A percentile compares a stretch with the other conserved stretches of the same genome.
Evolutionary conservation across 2,113 vertebrate genomes (phyloP).

Genomic region (Saguinus imperator): DNA sequence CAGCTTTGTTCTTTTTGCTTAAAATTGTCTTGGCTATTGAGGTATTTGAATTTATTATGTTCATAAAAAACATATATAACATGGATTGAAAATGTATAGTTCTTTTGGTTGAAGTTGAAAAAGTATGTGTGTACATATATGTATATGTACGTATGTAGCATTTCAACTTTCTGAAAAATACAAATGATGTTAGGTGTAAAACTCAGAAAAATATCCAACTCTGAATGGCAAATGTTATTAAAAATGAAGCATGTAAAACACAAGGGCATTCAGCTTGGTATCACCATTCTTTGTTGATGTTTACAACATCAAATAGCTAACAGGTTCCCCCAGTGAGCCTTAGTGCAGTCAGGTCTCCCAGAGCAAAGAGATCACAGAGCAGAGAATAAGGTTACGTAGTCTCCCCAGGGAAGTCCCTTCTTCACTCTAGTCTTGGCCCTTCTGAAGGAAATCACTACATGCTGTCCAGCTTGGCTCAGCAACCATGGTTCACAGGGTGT

Average conservation of each 20-base stretch:
- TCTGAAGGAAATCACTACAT: not conserved
- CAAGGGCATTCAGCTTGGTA: not conserved
- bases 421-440: not conserved
- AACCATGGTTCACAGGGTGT: not conserved
- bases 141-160: not conserved
- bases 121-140: not conserved
- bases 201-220: not conserved
- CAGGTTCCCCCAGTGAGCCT: not conserved
- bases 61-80: not conserved
- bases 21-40: too few relatives aligned
- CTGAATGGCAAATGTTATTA: not conserved
- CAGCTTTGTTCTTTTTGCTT: too few relatives aligned
- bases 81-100: not conserved
- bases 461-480: not conserved
- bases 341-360: not conserved
- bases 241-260: not conserved
- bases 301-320: not conserved
- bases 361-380: not conserved
- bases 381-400: not conserved
- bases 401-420: not conserved
- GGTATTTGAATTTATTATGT: not conserved
- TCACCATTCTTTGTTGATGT: not conserved
- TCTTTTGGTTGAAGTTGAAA: conserved; percentile 4
- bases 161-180: not conserved
- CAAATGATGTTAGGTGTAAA: not conserved